phyloP scores from a whole-genome alignment of 1,140 invertebrate genomes.

The Drosophila repletoides region DNA sequence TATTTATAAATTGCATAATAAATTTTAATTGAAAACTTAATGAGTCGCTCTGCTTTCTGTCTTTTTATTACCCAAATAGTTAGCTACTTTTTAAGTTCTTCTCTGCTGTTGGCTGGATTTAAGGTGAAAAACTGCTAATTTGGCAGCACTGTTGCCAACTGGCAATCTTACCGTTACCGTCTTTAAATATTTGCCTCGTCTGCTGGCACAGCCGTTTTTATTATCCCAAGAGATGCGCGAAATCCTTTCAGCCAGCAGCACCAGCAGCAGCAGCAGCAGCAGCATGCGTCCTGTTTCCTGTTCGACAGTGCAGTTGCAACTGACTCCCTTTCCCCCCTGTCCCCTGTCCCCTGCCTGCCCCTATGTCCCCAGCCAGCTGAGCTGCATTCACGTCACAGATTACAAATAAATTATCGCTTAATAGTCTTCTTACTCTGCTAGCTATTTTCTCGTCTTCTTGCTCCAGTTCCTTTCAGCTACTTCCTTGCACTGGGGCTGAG shows the following conservation, averaged over 20 bases:
- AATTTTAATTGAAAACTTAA: too few species aligned
- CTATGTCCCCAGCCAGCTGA: constrained; percentile 34
- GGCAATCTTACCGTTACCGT: constrained; percentile 38
- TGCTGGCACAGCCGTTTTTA: constrained; percentile 53
- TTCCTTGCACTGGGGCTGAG: neutral
- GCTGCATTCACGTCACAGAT: constrained; percentile 63
- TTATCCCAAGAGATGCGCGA: constrained; percentile 55
- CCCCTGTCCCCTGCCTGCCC: neutral
- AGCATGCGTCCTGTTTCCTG: constrained; percentile 28
- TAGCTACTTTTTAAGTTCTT: too few species aligned
- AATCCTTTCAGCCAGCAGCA: constrained; percentile 50
- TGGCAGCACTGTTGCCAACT: constrained; percentile 18
- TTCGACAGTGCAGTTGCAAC: constrained; percentile 10
- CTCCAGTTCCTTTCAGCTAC: neutral
- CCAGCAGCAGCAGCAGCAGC: too few species aligned
- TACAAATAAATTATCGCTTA: constrained; percentile 81
- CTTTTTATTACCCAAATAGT: too few species aligned
- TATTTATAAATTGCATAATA: too few species aligned
- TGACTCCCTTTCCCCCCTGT: neutral
- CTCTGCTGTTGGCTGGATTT: too few species aligned
- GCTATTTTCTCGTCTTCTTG: neutral
- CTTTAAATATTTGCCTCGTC: constrained; percentile 71
- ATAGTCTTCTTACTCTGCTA: constrained; percentile 64
- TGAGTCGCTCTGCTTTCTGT: too few species aligned
- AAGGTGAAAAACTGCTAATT: neutral